Percentiles rank a stretch among this genome's conserved stretches.
phyloP scores from a whole-genome alignment of 1,140 invertebrate genomes.

The Mycetomoellerius zeteki region DNA sequence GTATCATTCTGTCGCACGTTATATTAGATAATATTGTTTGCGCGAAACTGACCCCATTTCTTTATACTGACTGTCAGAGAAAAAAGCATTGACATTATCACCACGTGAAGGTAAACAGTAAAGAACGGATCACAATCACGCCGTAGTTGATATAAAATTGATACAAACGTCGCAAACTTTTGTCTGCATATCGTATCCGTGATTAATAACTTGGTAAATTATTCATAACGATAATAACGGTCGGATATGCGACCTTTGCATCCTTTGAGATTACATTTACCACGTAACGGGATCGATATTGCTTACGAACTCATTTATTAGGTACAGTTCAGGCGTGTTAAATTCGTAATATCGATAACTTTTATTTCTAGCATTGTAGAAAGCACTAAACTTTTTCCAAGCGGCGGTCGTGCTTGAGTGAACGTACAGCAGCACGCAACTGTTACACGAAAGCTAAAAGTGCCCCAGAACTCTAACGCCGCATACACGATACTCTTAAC shows the following conservation, averaged over 20 bases:
- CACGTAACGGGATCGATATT: slow-evolving; percentile 5
- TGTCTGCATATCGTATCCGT: background rate
- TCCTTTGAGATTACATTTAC: slow-evolving; percentile 3
- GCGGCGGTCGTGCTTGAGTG: slow-evolving; percentile 43
- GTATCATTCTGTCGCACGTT: background rate
- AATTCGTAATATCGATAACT: slow-evolving; percentile 50
- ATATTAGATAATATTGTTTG: slow-evolving; percentile 42
- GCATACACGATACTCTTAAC: slow-evolving; percentile 67
- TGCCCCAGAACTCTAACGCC: slow-evolving; percentile 60
- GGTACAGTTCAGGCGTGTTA: slow-evolving; percentile 17
- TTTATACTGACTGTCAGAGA: background rate
- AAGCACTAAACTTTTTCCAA: slow-evolving; percentile 49
- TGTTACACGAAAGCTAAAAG: slow-evolving; percentile 61
- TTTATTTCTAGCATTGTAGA: slow-evolving; percentile 51
- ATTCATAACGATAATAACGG: slow-evolving; percentile 28
- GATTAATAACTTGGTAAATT: slow-evolving; percentile 51
- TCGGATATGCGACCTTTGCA: background rate
- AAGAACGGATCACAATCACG: background rate
- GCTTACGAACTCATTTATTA: background rate
- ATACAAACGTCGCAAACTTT: slow-evolving; percentile 15
- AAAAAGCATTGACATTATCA: slow-evolving; percentile 21
- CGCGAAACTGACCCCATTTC: slow-evolving; percentile 34
- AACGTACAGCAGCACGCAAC: slow-evolving; percentile 65
- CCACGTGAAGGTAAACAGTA: slow-evolving; percentile 7
- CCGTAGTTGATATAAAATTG: background rate